Evolutionary conservation across 2,888 invertebrate genomes (phyloP), one percentile per base, ranked within the genome.

Genomic region (Tetragnatha montana): DNA sequence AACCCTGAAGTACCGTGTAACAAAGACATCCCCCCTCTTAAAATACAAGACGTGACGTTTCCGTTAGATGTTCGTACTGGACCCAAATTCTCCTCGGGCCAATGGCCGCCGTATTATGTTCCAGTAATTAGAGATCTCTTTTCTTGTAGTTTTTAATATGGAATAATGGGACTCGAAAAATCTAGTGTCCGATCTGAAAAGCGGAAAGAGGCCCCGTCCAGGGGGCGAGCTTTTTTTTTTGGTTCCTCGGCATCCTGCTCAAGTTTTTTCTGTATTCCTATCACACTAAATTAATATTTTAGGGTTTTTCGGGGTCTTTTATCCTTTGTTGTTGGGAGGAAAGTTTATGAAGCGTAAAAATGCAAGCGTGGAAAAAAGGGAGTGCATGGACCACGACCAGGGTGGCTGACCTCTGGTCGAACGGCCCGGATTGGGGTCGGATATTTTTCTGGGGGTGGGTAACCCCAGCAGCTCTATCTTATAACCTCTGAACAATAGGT

Each of bases 31-130:
- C 10, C 68, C 75, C 70, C 84, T 60, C 47, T 81, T 68, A 81
- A 81, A 68, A 81, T 68, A 84, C 76, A 76, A 76, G 84, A 84
- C 76, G 78, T 76, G 84, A 84, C 84, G 84, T 84, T 84, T 84
- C 84, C 84, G 84, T 84, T 84, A 60, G 60, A 22, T 51, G 83
- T 47, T 19, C 50, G 69, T 76, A 76, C 70, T 76, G 69, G 76
- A 69, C 50, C 51, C 84, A 70, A 76, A 84, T 21, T 69, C 2
- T 70, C 49, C 8, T 35, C 50, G 84, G 84, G 84, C 76, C 84
- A 84, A 69, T 84, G 78, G 78, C 78, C 84, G 78, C 68, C 35
- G 84, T 60, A 84, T 84, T 84, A 78, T 70, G 76, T n/a, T 47
- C 70, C 22, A 83, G 84, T 78, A 84, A 84, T 84, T 84, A 84